Evolutionary conservation across 2,797 vertebrate species (phyloP).

Genomic region (Rhabdophis nuchalis): DNA sequence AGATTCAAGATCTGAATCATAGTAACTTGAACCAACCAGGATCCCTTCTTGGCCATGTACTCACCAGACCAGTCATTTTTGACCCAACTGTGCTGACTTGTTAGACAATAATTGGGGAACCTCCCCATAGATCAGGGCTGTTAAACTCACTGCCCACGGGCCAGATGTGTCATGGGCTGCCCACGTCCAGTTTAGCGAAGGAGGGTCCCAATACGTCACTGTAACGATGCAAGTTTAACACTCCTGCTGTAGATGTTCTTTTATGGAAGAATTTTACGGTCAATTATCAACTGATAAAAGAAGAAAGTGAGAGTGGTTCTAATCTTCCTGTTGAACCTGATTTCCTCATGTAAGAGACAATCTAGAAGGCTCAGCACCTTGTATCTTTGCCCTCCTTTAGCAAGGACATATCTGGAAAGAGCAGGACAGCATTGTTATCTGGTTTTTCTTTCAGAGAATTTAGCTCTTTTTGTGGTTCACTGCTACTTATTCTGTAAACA

Average conservation of each 20-base stretch:
- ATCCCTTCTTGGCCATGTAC: neutral
- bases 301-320: neutral
- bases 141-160: too few relatives aligned
- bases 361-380: neutral
- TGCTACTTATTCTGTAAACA: neutral
- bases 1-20: neutral
- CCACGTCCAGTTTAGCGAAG: too few relatives aligned
- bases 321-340: neutral
- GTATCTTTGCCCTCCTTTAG: neutral
- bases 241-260: neutral
- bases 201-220: too few relatives aligned
- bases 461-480: neutral
- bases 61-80: neutral
- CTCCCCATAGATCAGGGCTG: neutral
- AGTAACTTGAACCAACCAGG: neutral
- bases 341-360: neutral
- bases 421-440: neutral
- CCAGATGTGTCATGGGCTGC: too few relatives aligned
- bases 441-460: neutral
- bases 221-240: too few relatives aligned
- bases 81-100: neutral
- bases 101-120: neutral
- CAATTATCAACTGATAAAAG: neutral
- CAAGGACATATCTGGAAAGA: neutral
- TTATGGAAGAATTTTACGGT: neutral